These are phyloP conservation scores for Monomorium pharaonis DNA, from an alignment of 1,140 invertebrate genomes.

Conservation along the genomic window DNA sequence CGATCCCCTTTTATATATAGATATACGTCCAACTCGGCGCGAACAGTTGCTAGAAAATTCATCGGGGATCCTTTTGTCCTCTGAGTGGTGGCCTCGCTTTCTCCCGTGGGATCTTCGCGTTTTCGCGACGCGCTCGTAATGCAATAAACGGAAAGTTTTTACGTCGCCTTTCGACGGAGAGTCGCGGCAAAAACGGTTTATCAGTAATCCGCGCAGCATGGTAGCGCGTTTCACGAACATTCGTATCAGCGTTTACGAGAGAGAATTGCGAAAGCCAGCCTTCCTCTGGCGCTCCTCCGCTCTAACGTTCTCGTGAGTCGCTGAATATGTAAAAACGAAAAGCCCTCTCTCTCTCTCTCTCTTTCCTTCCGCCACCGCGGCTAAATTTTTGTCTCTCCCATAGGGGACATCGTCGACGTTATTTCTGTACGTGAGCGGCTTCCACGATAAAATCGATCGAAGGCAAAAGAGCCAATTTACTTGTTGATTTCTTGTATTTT, in stretches of 20 bases:
- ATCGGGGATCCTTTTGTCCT: not conserved
- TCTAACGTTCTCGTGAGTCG: slow-evolving; percentile 35
- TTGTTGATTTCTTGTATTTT: not conserved
- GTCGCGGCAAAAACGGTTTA: not conserved
- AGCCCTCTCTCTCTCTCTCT: not conserved
- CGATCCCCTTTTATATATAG: not conserved
- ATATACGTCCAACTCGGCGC: not conserved
- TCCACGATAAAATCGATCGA: not conserved
- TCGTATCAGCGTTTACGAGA: slow-evolving; percentile 31
- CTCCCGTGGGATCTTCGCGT: not conserved
- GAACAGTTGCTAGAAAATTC: not conserved
- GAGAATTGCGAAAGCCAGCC: slow-evolving; percentile 28
- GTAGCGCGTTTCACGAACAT: not conserved
- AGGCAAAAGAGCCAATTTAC: not conserved
- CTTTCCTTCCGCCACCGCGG: not conserved
- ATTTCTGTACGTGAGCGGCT: not conserved
- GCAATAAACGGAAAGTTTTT: not conserved
- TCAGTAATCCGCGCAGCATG: slow-evolving; percentile 3
- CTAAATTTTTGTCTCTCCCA: not conserved
- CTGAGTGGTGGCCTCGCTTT: not conserved
- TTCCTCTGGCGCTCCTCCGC: not conserved
- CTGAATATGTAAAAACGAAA: slow-evolving; percentile 47
- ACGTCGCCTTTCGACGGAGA: not conserved
- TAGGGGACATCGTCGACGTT: not conserved
- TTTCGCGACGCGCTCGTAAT: not conserved